These are phyloP conservation scores for Ptychodera flava DNA, from an alignment of 35 echinoderm and acorn worm genomes.

Conservation along the genomic window DNA sequence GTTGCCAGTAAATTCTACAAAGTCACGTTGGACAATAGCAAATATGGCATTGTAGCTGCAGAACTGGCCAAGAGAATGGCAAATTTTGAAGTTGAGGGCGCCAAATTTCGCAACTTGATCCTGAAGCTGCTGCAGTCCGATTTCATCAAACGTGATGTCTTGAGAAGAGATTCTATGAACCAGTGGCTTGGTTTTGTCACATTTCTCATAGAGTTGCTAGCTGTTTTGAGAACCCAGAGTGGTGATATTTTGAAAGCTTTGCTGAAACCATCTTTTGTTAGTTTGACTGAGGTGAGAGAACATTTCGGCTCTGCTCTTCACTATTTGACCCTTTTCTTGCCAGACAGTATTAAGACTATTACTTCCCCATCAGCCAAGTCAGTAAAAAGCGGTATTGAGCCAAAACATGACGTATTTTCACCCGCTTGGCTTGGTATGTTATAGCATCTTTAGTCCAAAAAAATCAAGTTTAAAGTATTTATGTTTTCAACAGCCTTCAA, in stretches of 20 bases:
- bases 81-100: not conserved
- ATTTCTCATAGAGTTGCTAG: not conserved
- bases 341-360: no score
- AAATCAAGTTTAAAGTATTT: no score
- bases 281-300: not conserved
- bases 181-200: not conserved
- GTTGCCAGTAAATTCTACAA: not conserved
- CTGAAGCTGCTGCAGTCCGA: not conserved
- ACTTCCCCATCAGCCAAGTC: no score
- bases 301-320: no score
- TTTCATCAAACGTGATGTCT: not conserved
- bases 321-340: no score
- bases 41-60: not conserved
- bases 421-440: no score
- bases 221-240: not conserved
- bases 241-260: not conserved
- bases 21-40: not conserved
- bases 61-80: not conserved
- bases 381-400: no score
- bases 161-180: not conserved
- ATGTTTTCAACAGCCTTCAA: no score
- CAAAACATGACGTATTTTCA: no score
- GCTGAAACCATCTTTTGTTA: not conserved
- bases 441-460: no score
- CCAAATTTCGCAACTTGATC: not conserved